These are phyloP conservation scores for Phoeniculus purpureus DNA, from an alignment of 2,797 vertebrate genomes.

Conservation along the genomic window DNA sequence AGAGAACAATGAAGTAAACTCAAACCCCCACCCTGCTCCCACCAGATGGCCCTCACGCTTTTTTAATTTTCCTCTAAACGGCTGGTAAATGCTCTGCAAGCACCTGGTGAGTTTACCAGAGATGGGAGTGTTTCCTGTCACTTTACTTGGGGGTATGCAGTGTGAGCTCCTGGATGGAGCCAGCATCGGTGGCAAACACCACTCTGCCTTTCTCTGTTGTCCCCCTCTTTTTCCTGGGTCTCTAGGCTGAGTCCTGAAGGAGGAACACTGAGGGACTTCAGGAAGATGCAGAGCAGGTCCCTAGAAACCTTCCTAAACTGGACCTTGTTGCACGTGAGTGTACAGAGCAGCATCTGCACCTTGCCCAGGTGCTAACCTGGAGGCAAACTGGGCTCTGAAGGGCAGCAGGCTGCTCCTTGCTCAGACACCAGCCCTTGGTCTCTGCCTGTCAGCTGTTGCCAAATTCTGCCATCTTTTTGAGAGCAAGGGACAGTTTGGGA, in stretches of 20 bases:
- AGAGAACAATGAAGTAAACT: neutral
- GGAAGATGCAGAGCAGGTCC: neutral
- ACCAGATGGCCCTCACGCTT: slow-evolving; percentile 53
- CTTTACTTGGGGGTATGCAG: neutral
- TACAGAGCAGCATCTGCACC: rapidly evolving
- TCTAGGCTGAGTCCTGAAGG: neutral
- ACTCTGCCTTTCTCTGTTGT: rapidly evolving
- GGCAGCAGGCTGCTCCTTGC: neutral
- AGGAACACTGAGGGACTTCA: rapidly evolving
- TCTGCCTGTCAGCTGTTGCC: neutral
- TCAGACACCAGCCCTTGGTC: rapidly evolving
- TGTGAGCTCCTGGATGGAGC: rapidly evolving
- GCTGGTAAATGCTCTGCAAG: neutral
- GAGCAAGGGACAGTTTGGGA: neutral
- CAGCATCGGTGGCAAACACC: rapidly evolving
- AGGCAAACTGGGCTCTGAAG: neutral
- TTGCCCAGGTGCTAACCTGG: rapidly evolving
- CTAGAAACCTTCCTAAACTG: rapidly evolving
- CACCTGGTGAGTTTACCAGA: neutral
- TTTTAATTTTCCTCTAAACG: neutral
- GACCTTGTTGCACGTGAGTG: rapidly evolving
- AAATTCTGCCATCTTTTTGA: neutral
- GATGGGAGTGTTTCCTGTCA: rapidly evolving
- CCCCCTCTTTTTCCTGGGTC: neutral
- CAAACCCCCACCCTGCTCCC: neutral